Conservation (phyloP, 64 coral and sea anemone genomes). For the Pocillopora verrucosa region DNA sequence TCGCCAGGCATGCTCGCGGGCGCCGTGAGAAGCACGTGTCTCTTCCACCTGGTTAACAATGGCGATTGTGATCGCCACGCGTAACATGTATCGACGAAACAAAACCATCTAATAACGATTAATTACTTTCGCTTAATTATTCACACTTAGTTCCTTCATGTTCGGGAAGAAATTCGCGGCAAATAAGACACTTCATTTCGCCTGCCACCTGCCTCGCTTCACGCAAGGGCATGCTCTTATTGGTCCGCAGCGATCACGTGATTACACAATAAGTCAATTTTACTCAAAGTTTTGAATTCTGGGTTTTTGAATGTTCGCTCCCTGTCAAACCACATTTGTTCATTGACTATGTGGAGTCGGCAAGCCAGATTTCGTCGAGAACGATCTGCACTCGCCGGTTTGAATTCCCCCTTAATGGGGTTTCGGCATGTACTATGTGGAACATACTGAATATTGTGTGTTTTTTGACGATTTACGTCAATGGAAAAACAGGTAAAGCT, state of each 20-base stretch:
- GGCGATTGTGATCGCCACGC: constrained; percentile 38
- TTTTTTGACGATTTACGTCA: constrained; percentile 27
- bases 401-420: constrained; percentile 33
- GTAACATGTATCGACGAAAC: constrained; percentile 43
- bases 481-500: constrained; percentile 32
- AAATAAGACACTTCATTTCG: constrained; percentile 26
- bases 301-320: constrained; percentile 46
- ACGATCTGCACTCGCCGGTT: constrained; percentile 4
- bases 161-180: constrained; percentile 1
- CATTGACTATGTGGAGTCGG: constrained; percentile 30
- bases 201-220: constrained; percentile 10
- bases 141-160: constrained; percentile 5
- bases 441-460: constrained; percentile 45
- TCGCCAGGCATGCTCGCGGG: constrained; percentile 28
- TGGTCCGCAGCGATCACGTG: constrained; percentile 11
- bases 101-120: constrained; percentile 52
- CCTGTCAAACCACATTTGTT: constrained; percentile 23
- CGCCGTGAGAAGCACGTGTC: constrained; percentile 14
- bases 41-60: constrained; percentile 47
- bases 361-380: constrained; percentile 35
- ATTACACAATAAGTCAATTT: constrained; percentile 36
- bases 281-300: constrained; percentile 50
- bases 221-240: background rate
- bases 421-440: constrained; percentile 34
- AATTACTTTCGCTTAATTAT: constrained; percentile 31